phyloP scores from a whole-genome alignment of 2,113 vertebrate genomes.

The Rissa tridactyla region DNA sequence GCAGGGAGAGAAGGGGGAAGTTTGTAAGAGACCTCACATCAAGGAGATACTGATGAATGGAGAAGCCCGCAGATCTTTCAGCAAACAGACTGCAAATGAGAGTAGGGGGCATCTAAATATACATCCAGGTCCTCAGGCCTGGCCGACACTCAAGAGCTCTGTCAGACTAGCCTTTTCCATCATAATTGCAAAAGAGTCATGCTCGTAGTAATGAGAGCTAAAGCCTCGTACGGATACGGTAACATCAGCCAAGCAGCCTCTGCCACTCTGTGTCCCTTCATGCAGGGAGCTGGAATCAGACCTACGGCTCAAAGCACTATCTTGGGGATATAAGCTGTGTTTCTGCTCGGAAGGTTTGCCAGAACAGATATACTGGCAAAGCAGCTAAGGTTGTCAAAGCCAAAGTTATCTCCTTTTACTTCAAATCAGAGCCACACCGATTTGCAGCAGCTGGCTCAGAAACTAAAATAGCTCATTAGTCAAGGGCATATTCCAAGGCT shows the following conservation, averaged over 20 bases:
- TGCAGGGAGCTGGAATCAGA: not conserved
- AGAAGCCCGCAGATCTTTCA: not conserved
- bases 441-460: not conserved
- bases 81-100: not conserved
- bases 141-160: not conserved
- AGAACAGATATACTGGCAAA: not conserved
- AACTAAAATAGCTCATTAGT: slow-evolving; percentile 58
- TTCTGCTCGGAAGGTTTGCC: not conserved
- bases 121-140: not conserved
- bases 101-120: not conserved
- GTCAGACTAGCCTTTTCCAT: not conserved
- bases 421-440: not conserved
- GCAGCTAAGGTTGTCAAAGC: not conserved
- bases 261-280: not conserved
- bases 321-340: not conserved
- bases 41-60: not conserved
- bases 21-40: not conserved
- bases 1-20: not conserved
- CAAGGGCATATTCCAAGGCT: slow-evolving; percentile 32
- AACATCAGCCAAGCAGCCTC: not conserved
- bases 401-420: not conserved
- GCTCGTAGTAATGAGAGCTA: not conserved
- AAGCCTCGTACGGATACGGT: accelerated
- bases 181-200: not conserved
- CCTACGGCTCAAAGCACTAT: not conserved